Conservation (phyloP, 2,888 invertebrate species). For the Dichetophora obliterata region DNA sequence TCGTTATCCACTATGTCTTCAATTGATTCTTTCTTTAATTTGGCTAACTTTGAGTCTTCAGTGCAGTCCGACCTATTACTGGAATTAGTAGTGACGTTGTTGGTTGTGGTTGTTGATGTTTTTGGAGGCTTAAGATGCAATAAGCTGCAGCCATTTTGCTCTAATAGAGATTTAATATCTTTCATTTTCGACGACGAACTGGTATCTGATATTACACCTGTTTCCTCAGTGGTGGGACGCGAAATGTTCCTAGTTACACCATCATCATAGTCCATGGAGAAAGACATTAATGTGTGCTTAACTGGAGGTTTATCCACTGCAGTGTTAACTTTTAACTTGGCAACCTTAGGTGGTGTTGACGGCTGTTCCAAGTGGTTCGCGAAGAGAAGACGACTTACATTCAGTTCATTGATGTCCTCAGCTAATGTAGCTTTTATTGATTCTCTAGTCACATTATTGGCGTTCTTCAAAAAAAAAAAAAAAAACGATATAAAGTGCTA, state of each 20-base stretch:
- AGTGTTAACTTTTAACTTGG: not conserved
- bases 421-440: slow-evolving; percentile 45
- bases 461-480: slow-evolving; percentile 40
- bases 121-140: slow-evolving; percentile 10
- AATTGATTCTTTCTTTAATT: slow-evolving; percentile 14
- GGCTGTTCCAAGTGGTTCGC: slow-evolving; percentile 31
- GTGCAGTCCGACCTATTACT: slow-evolving; percentile 5
- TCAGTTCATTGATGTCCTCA: slow-evolving; percentile 36
- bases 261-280: slow-evolving; percentile 27
- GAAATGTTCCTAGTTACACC: not conserved
- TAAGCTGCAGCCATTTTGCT: slow-evolving; percentile 56
- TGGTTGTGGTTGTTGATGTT: not conserved
- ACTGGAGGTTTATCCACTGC: not conserved
- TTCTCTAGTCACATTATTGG: slow-evolving; percentile 42
- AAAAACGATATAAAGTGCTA: too few relatives aligned
- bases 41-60: not conserved
- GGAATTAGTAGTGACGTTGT: not conserved
- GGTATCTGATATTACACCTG: too few relatives aligned
- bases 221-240: not conserved
- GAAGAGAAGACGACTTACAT: slow-evolving; percentile 31
- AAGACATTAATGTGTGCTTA: not conserved
- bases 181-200: slow-evolving; percentile 35
- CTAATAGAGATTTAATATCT: slow-evolving; percentile 54
- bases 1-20: not conserved
- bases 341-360: slow-evolving; percentile 7